A percentile compares a stretch with the other conserved stretches of the same genome.
Evolutionary conservation across 1,140 invertebrate species (phyloP).

Genomic region (Drosophila baimaii): DNA sequence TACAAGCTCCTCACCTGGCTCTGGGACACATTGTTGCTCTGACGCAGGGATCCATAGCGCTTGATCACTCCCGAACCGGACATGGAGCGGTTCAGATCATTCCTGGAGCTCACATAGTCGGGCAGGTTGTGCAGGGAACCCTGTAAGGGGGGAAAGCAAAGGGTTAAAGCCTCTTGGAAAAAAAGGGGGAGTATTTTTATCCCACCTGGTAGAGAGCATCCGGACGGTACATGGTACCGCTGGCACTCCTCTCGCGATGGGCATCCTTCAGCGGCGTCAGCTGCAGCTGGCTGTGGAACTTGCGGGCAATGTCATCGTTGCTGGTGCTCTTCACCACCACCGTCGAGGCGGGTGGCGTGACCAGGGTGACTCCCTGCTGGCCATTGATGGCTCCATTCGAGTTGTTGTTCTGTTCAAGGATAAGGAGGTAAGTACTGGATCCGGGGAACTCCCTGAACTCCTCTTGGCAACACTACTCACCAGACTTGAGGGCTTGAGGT

Average conservation of each 20-base stretch:
- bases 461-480: conserved; percentile 6
- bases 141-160: conserved; percentile 26
- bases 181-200: too few relatives aligned
- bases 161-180: too few relatives aligned
- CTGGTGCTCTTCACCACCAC: conserved; percentile 68
- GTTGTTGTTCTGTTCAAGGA: conserved; percentile 63
- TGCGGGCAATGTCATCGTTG: conserved; percentile 70
- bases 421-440: too few relatives aligned
- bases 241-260: conserved; percentile 84
- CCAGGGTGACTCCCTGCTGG: conserved; percentile 16
- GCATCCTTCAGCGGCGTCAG: conserved; percentile 60
- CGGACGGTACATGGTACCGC: conserved; percentile 92
- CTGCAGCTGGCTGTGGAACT: conserved; percentile 74
- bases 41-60: conserved; percentile 77
- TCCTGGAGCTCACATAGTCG: conserved; percentile 82
- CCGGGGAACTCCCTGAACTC: not conserved
- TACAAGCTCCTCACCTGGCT: conserved; percentile 63
- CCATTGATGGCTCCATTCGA: conserved; percentile 62
- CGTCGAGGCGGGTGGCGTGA: conserved; percentile 2
- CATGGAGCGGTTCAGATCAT: conserved; percentile 73
- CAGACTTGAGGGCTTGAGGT: conserved; percentile 61
- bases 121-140: conserved; percentile 85
- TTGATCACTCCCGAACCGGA: conserved; percentile 67
- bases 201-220: conserved; percentile 95
- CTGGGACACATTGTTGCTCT: conserved; percentile 54